Percentiles rank a stretch among this genome's conserved stretches.
Conservation (phyloP, 2,797 vertebrate genomes). For the Epinephelus coioides region DNA sequence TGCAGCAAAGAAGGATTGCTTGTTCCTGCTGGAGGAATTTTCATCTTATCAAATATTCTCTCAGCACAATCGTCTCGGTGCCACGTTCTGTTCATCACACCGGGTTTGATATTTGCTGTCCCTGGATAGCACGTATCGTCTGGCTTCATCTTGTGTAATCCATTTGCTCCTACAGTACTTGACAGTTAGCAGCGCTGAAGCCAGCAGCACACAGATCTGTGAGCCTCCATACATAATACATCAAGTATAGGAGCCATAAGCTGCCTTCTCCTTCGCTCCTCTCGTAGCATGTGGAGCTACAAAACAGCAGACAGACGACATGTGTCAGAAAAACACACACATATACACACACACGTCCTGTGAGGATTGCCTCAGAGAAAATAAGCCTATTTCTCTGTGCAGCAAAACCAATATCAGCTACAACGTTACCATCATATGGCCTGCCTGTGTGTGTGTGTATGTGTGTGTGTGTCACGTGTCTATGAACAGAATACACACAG, state of each 20-base stretch:
- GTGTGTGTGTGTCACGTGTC: neutral
- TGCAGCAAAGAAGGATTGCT: neutral
- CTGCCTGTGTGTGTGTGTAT: neutral
- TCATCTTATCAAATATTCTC: slow-evolving; percentile 58
- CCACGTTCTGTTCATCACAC: slow-evolving; percentile 45
- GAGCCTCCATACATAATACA: slow-evolving; percentile 68
- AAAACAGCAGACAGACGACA: slow-evolving; percentile 22
- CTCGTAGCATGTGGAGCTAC: slow-evolving; percentile 16
- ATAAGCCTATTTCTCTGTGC: slow-evolving; percentile 38
- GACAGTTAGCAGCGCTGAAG: slow-evolving; percentile 61
- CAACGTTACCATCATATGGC: slow-evolving; percentile 19
- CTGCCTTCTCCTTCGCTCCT: slow-evolving; percentile 33
- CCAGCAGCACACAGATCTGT: slow-evolving; percentile 44
- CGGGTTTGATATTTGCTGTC: slow-evolving; percentile 44
- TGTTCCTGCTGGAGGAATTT: slow-evolving; percentile 29
- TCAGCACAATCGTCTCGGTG: slow-evolving; percentile 28
- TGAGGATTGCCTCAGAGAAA: slow-evolving; percentile 45
- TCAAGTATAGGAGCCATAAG: slow-evolving; percentile 56
- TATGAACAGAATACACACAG: neutral
- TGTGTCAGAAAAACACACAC: neutral
- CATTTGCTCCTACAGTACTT: slow-evolving; percentile 54
- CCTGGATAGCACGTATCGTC: slow-evolving; percentile 45
- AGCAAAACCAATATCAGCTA: slow-evolving; percentile 39
- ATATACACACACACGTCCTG: neutral
- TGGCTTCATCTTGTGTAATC: slow-evolving; percentile 60